Evolutionary conservation across 2,113 vertebrate species (phyloP), one percentile per base, ranked within the genome.

Genomic region (Cardinalis cardinalis): DNA sequence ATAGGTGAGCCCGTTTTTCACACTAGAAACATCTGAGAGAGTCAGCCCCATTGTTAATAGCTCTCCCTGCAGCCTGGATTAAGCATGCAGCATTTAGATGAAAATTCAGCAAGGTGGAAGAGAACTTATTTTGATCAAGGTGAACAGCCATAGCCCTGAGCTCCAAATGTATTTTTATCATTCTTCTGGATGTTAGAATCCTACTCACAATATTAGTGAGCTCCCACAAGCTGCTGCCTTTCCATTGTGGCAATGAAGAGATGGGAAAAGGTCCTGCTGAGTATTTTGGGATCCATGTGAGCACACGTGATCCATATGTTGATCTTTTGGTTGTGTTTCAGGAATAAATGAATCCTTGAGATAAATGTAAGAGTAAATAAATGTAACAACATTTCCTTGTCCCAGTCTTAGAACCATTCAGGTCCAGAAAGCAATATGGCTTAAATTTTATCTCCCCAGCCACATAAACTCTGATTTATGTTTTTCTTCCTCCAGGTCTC

Each of bases 401-500:
- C n/a, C 9, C 70, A 44, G 31, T 60, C 70, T 72, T 78, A 61
- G 49, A 83, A 26, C 19, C 2, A 8, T 61, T 69, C 32, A 21
- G 48, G n/a, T 72, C 60, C 53, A 70, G 68, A 86, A 86, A 41
- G 32, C n/a, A 70, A 53, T 1, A 0, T 9, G 43, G 38, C 40
- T 88, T 59, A 29, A 69, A 15, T 89, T 90, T 80, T 56, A 34
- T 36, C 52, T 76, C 70, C 59, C 63, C n/a, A 71, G 56, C 61
- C 72, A 51, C 63, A 8, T 66, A 51, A 82, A 53, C 49, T 44
- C 73, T 94, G 75, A 89, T 77, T 73, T 56, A 12, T 84, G 34
- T 58, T 91, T 88, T 86, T 78, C 53, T 91, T 29, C 93, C 64
- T 70, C 94, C 44, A 99, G 99, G 99, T 85, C 97, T 99, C 90